These are phyloP conservation scores for Denticeps clupeoides DNA, from an alignment of 2,797 vertebrate species.

Conservation along the genomic window DNA sequence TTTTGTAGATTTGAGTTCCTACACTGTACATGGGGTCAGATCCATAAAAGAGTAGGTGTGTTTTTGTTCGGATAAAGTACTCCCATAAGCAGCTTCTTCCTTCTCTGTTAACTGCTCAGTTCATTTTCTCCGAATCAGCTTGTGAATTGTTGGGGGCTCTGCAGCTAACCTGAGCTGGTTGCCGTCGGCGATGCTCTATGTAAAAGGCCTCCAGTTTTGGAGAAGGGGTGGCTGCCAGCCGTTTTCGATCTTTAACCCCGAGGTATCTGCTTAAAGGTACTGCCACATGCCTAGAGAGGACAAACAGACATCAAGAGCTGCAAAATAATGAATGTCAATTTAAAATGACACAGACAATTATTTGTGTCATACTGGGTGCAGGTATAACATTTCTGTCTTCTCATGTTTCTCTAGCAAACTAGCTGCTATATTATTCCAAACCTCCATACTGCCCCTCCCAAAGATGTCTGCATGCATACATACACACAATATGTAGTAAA, in stretches of 20 bases:
- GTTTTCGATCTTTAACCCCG: conserved; percentile 61
- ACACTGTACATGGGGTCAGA: too few species aligned
- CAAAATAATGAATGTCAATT: too few species aligned
- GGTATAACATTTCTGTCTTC: conserved; percentile 11
- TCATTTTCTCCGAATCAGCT: background rate
- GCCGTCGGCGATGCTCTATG: conserved; percentile 32
- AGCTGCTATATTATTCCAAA: conserved; percentile 5
- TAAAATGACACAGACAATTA: too few species aligned
- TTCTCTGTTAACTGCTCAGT: background rate
- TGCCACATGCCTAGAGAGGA: conserved; percentile 55
- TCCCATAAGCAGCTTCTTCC: too few species aligned
- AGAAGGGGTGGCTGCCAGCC: conserved; percentile 40
- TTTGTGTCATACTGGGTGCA: too few species aligned
- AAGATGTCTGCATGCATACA: conserved; percentile 6
- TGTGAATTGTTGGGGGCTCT: background rate
- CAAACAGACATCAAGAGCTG: background rate
- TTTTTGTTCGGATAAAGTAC: too few species aligned
- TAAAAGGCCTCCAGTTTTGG: conserved; percentile 68
- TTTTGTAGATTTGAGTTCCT: too few species aligned
- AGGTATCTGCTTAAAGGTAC: conserved; percentile 68
- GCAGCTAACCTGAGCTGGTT: conserved; percentile 46
- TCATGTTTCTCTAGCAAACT: conserved; percentile 19
- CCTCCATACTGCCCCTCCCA: conserved; percentile 8
- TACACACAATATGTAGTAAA: too few species aligned
- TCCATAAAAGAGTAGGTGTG: too few species aligned